Evolutionary conservation across 1,140 invertebrate genomes (phyloP), one percentile per base, ranked within the genome.

Genomic region (honey bee (Apis mellifera)): DNA sequence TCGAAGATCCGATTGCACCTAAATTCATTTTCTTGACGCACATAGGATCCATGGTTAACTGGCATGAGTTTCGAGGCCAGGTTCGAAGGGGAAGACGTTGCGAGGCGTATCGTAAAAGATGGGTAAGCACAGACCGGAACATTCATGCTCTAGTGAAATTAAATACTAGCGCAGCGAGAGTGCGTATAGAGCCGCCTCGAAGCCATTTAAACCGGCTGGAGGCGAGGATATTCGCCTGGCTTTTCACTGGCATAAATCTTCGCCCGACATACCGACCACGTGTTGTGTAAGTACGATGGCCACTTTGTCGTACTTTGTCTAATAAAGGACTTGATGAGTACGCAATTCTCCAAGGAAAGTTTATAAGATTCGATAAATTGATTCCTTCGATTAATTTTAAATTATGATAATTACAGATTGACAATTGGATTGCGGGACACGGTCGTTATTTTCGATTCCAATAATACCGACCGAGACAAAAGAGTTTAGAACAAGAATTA

Each of bases 111-210:
- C 89, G 84, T 86, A 79, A 87, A 88, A 87, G 86, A 80, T 86
- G 87, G 85, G 86, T 89, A 89, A 87, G 85, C 89, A 86, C 80
- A 73, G 75, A 83, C 70, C 88, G 90, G 88, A 91, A 91, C 89
- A 85, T 90, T 89, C 87, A 90, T 89, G 91, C 89, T 91, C 87
- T 87, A 89, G 85, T 90, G 89, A 89, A 90, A 87, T 91, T 91
- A 91, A 91, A 91, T 89, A 87, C 86, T 88, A 88, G 78, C 74
- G 57, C 76, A 60, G 55, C 64, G 78, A 69, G 76, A 73, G 81
- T 52, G 74, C 76, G 68, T 78, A 73, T 26, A 71, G 62, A 65
- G 60, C 81, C 59, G 57, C 57, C 76, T 84, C 57, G 65, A 55
- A 77, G 81, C 77, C 77, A 84, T 88, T 88, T 89, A 88, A 83